These are phyloP conservation scores for Ceratotherium simum DNA, from an alignment of 2,113 vertebrate species.

Conservation along the genomic window DNA sequence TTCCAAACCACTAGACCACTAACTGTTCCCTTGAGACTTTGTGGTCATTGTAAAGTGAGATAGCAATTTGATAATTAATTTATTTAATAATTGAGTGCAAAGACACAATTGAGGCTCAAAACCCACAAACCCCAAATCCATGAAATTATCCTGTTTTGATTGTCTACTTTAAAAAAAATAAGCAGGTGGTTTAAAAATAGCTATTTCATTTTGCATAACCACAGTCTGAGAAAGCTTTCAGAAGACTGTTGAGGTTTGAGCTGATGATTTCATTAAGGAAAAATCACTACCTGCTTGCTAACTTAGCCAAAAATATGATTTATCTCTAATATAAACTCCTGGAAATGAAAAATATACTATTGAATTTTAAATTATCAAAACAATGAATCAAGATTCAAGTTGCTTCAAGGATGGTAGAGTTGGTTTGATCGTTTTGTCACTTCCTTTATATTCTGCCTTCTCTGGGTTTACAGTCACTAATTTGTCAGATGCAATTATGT, in stretches of 20 bases:
- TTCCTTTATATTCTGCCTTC: not conserved
- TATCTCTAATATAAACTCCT: not conserved
- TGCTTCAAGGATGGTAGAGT: conserved; percentile 3
- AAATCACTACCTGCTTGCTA: not conserved
- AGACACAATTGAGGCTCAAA: conserved; percentile 41
- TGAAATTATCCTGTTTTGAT: conserved; percentile 21
- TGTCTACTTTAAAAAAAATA: conserved; percentile 36
- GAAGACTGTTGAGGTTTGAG: conserved; percentile 25
- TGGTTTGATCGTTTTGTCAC: conserved; percentile 23
- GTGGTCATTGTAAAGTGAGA: conserved; percentile 21
- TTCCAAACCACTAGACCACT: conserved; percentile 58
- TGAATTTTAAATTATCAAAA: conserved; percentile 30
- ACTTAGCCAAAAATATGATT: conserved; percentile 27
- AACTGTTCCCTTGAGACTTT: conserved; percentile 59
- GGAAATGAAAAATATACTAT: not conserved
- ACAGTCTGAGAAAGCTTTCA: not conserved
- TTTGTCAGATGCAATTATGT: conserved; percentile 33
- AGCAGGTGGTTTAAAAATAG: conserved; percentile 45
- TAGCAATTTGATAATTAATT: conserved; percentile 55
- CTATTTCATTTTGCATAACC: conserved; percentile 6
- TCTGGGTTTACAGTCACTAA: not conserved
- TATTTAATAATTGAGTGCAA: conserved; percentile 61
- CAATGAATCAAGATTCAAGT: not conserved
- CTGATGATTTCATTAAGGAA: conserved; percentile 49
- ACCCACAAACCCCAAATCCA: conserved; percentile 43